phyloP scores from a whole-genome alignment of 2,888 invertebrate species.

The Stenchaetothrips biformis region DNA sequence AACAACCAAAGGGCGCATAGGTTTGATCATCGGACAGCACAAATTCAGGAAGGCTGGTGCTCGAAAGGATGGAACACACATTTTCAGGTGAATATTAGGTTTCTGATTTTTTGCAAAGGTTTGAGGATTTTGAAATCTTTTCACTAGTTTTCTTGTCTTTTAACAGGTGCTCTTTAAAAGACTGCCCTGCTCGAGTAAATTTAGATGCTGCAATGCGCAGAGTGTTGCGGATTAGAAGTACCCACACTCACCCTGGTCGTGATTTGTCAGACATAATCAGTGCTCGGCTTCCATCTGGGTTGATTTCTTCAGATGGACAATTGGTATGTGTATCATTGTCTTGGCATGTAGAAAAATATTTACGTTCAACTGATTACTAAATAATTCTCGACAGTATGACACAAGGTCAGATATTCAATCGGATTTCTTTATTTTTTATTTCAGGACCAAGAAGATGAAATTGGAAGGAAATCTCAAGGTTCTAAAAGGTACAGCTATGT shows the following conservation, averaged over 20 bases:
- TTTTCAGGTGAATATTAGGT: not conserved
- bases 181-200: constrained; percentile 9
- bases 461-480: not conserved
- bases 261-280: constrained; percentile 7
- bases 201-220: constrained; percentile 14
- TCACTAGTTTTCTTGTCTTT: not conserved
- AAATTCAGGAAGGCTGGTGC: constrained; percentile 12
- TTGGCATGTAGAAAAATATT: not conserved
- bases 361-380: too few species aligned
- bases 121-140: too few species aligned
- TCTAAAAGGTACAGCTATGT: constrained; percentile 16
- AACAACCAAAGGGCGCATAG: constrained; percentile 6
- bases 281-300: not conserved
- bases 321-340: not conserved
- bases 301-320: not conserved
- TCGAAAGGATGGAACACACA: not conserved
- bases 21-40: constrained; percentile 12
- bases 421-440: not conserved
- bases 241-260: constrained; percentile 5
- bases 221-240: not conserved
- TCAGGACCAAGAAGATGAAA: not conserved
- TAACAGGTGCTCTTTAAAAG: constrained; percentile 10
- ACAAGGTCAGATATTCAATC: too few species aligned
- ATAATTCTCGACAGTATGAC: too few species aligned
- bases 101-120: too few species aligned